Evolutionary conservation across 2,888 invertebrate species (phyloP), one percentile per base, ranked within the genome.

Genomic region (Beris chalybata): DNA sequence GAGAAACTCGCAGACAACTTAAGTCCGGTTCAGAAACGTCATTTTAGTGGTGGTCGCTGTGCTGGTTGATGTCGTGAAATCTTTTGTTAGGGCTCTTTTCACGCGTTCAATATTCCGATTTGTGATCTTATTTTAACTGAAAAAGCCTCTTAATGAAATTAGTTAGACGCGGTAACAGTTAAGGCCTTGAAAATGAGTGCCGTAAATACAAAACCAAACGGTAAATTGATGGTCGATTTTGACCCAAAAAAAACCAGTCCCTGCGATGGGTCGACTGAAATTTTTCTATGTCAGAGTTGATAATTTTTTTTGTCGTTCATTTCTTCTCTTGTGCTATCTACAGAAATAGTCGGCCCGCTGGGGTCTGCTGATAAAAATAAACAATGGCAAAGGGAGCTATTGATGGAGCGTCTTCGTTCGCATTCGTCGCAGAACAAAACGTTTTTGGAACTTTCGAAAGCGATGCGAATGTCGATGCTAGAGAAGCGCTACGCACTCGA

Each of bases 401-500:
- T 95, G 69, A 95, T 97, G 95, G 95, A 96, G 78, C 92, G 92
- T 77, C 82, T 97, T 63, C 87, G 95, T 67, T 90, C 92, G 52
- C 93, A 94, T 82, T 86, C 90, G 70, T 85, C 88, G 61, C 92
- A 92, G 72, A 89, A 88, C 73, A 93, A 92, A 69, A 87, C 90
- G 70, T 87, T 95, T 77, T 85, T 86, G 67, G 95, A 96, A 78
- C 91, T 91, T 71, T 91, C 95, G 22, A 95, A 95, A 82, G 89
- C 90, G 73, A 87, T 95, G 72, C 86, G 94, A 73, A 91, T 93
- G 89, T 88, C 92, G 66, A 85, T 94, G 82, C 83, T 93, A 82
- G 96, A 96, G 76, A 95, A 96, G 78, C 85, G 94, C 69, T 93
- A 92, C 82, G 90, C 92, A 4, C 84, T 94, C 64, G 96, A 97